Evolutionary conservation across 92 coral and sea anemone species (phyloP).

Genomic region (Epizoanthus stellaris): DNA sequence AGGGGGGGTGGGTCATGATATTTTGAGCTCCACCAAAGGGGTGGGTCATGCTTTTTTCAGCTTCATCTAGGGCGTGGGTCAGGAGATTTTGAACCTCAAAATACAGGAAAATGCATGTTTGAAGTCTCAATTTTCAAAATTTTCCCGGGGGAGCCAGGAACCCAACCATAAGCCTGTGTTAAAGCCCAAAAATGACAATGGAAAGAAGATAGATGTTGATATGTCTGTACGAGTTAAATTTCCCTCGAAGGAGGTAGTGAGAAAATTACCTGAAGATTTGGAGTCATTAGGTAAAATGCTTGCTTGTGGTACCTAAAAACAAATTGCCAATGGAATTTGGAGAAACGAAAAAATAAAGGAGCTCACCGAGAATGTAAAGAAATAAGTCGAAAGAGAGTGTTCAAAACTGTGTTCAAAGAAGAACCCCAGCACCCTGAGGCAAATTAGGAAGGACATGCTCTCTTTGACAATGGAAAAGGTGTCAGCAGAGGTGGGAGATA

Average conservation of each 20-base stretch:
- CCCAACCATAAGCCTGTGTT: too few species aligned
- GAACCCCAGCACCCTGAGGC: constrained; percentile 11
- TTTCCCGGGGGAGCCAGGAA: too few species aligned
- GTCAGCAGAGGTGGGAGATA: not conserved
- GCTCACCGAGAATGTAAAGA: constrained; percentile 5
- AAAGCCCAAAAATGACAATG: not conserved
- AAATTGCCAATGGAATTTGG: constrained; percentile 12
- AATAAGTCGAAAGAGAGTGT: constrained; percentile 27
- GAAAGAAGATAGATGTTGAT: not conserved
- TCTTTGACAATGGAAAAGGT: constrained; percentile 21
- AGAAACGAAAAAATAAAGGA: constrained; percentile 23
- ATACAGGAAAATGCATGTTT: too few species aligned
- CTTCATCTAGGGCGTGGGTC: too few species aligned
- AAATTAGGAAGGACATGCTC: constrained; percentile 12
- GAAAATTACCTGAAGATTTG: constrained; percentile 12
- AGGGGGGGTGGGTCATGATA: too few species aligned
- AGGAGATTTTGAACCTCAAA: too few species aligned
- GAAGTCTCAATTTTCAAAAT: too few species aligned
- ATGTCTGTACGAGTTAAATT: constrained; percentile 1
- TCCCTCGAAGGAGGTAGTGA: constrained; percentile 6
- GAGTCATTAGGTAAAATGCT: constrained; percentile 22
- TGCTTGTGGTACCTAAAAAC: constrained; percentile 28
- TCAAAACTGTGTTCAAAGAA: constrained; percentile 25
- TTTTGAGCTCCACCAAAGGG: too few species aligned
- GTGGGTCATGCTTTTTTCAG: too few species aligned